A percentile compares a stretch with the other conserved stretches of the same genome.
phyloP scores from a whole-genome alignment of 2,888 invertebrate genomes.

The Trachelus troglodyta region DNA sequence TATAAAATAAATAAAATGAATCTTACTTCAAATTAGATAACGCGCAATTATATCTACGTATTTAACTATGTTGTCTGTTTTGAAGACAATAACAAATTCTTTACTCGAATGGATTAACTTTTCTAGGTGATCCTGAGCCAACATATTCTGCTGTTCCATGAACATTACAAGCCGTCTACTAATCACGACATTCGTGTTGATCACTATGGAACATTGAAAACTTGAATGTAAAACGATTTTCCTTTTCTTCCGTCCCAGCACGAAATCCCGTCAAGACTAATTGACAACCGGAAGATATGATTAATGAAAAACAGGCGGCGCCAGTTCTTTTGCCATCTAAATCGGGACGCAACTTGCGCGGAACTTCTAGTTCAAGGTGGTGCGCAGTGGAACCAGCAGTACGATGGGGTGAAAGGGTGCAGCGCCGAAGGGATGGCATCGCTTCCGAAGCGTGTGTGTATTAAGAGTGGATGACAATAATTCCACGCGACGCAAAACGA shows the following conservation, averaged over 20 bases:
- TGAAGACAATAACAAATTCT: too few species aligned
- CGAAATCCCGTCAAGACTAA: not conserved
- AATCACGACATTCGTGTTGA: too few species aligned
- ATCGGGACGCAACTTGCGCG: not conserved
- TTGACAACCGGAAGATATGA: slow-evolving; percentile 8
- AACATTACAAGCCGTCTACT: too few species aligned
- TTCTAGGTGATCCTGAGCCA: too few species aligned
- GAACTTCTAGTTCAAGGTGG: not conserved
- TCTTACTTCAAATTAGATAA: not conserved
- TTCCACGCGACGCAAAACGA: slow-evolving; percentile 49
- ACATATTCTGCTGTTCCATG: too few species aligned
- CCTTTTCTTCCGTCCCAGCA: not conserved
- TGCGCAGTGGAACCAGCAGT: not conserved
- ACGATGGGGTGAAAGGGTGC: not conserved
- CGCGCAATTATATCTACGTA: too few species aligned
- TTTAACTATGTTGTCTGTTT: too few species aligned
- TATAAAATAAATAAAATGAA: not conserved
- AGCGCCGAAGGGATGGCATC: not conserved
- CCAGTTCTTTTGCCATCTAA: not conserved
- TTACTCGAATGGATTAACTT: too few species aligned
- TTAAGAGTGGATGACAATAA: slow-evolving; percentile 33
- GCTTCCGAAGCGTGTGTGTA: not conserved
- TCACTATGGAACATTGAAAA: too few species aligned
- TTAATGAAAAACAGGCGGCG: slow-evolving; percentile 3
- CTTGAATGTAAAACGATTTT: too few species aligned